These are phyloP conservation scores for Ochropleura leucogaster DNA, from an alignment of 2,888 invertebrate genomes.

Conservation along the genomic window DNA sequence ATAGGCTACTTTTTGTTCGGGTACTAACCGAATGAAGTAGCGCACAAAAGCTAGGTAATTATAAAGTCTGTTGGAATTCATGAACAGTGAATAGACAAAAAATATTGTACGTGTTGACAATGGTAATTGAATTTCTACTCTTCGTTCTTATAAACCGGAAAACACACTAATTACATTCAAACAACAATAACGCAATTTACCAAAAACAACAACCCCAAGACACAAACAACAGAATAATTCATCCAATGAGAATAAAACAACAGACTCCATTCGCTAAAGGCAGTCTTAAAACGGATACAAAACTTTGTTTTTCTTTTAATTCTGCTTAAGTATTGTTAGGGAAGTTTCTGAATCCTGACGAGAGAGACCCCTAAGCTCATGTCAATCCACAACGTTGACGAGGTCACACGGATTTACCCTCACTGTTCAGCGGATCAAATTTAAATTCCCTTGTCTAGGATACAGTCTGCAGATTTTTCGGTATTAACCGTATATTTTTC, in stretches of 20 bases:
- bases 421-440: conserved; percentile 60
- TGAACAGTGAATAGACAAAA: background rate
- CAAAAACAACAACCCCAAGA: conserved; percentile 50
- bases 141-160: conserved; percentile 11
- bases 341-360: conserved; percentile 68
- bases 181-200: conserved; percentile 49
- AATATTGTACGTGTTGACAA: background rate
- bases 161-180: conserved; percentile 30
- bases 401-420: conserved; percentile 64
- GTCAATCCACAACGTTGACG: conserved; percentile 69
- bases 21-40: background rate
- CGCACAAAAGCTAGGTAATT: background rate
- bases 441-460: conserved; percentile 59
- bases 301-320: conserved; percentile 75
- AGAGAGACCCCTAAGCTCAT: conserved; percentile 66
- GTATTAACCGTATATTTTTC: conserved; percentile 46
- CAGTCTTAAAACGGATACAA: conserved; percentile 65
- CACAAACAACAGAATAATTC: conserved; percentile 63
- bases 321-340: conserved; percentile 71
- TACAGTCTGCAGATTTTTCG: conserved; percentile 52
- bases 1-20: background rate
- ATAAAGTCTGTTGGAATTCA: background rate
- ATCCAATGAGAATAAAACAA: conserved; percentile 65
- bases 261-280: conserved; percentile 62
- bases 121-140: background rate